phyloP scores from a whole-genome alignment of 2,888 invertebrate genomes.

The Sphinx pinastri region DNA sequence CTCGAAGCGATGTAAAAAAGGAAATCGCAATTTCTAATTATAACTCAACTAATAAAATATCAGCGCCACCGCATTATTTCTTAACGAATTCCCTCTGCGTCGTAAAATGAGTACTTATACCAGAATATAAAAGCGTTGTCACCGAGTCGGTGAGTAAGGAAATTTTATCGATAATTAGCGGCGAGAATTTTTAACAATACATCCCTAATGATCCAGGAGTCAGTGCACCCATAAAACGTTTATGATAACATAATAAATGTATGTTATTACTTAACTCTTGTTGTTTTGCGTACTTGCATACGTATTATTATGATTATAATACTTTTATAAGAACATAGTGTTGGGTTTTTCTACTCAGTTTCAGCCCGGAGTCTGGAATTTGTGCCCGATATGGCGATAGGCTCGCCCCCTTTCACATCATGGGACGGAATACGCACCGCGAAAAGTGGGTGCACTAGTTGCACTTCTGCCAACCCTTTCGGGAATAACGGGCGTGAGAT shows the following conservation, averaged over 20 bases:
- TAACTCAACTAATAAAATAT: constrained; percentile 22
- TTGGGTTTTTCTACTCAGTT: too few relatives aligned
- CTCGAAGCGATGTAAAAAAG: not conserved
- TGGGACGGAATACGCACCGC: too few relatives aligned
- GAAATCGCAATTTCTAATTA: constrained; percentile 1
- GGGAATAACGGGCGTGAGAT: too few relatives aligned
- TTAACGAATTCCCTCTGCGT: constrained; percentile 37
- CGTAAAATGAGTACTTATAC: constrained; percentile 45
- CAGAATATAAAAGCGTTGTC: constrained; percentile 40
- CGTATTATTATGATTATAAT: too few relatives aligned
- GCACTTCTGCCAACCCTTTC: too few relatives aligned
- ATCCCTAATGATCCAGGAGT: constrained; percentile 42
- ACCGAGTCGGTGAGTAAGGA: constrained; percentile 40
- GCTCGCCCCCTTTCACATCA: too few relatives aligned
- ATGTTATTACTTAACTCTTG: not conserved
- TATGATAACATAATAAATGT: not conserved
- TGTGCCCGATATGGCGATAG: too few relatives aligned
- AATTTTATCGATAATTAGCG: constrained; percentile 54
- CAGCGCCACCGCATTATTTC: constrained; percentile 29
- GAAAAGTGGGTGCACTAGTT: too few relatives aligned
- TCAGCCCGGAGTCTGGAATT: too few relatives aligned
- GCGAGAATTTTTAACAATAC: constrained; percentile 50
- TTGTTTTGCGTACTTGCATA: not conserved
- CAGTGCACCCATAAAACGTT: constrained; percentile 17
- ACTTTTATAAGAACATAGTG: too few relatives aligned